Evolutionary conservation across 2,113 vertebrate genomes (phyloP), one percentile per base, ranked within the genome.

Genomic region (Muntiacus reevesi): DNA sequence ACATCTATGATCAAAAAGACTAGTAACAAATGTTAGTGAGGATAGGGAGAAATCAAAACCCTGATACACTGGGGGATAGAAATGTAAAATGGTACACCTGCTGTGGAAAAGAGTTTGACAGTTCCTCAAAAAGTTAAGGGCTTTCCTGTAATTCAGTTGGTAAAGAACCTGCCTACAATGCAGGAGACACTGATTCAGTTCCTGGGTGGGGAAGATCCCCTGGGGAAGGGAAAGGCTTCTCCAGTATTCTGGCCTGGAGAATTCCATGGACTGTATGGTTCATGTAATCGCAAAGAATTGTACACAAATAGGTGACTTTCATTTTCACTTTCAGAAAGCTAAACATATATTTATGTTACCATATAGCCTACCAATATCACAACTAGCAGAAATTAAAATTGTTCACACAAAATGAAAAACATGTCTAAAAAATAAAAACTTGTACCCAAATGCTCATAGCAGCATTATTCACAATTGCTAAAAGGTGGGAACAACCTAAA

Each of bases 331-430:
- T 85, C 40, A 83, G 78, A 95, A 95, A 54, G 28, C 40, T 52
- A 62, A 83, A 67, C 8, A 33, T 79, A 84, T 6, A 21, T 86
- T 57, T 90, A 54, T 55, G 33, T 74, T 83, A 62, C 45, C 57
- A 43, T 47, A 71, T 54, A 17, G 62, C 16, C 50, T 33, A 90
- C 9, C 30, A 97, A 30, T 71, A 87, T 52, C 57, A 95, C 36
- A 89, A 8, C 19, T 92, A 81, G 81, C 9, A 60, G 62, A 87
- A 96, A 87, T 87, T 81, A 95, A 90, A 97, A 52, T 7, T 67
- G 4, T 90, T 79, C 74, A 84, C 50, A 36, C 11, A 54, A 76
- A 76, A 93, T 59, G 90, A 93, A 91, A n/a, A 52, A n/a, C 78
- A 52, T 33, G 30, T 21, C 47, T 52, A 36, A n/a, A 83, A 82